Percentiles rank a stretch among this genome's conserved stretches.
These are phyloP conservation scores for Muschampia plurimacula DNA, from an alignment of 2,888 invertebrate species.

Conservation along the genomic window DNA sequence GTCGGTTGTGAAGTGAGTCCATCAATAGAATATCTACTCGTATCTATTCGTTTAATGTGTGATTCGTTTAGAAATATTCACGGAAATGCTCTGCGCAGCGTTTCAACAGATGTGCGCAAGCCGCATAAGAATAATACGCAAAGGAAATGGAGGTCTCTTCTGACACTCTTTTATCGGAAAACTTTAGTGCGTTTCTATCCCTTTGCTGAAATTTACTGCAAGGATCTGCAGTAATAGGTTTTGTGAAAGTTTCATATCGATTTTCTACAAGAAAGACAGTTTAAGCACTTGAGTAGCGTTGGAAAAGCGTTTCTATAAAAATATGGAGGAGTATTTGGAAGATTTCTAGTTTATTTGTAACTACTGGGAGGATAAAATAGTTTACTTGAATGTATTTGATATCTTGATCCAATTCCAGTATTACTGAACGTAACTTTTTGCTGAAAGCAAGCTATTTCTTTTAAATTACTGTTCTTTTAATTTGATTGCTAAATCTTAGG, in stretches of 20 bases:
- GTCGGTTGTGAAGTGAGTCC: too few species aligned
- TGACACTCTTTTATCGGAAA: constrained; percentile 45
- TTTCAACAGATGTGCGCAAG: neutral
- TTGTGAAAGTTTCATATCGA: constrained; percentile 26
- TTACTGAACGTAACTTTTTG: neutral
- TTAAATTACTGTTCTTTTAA: neutral
- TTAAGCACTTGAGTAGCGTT: constrained; percentile 17
- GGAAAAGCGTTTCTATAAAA: neutral
- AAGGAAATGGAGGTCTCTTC: neutral
- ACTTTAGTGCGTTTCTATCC: constrained; percentile 38
- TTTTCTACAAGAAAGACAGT: constrained; percentile 16
- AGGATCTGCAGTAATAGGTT: constrained; percentile 35
- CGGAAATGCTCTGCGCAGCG: neutral
- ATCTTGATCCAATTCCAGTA: neutral
- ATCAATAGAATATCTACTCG: too few species aligned
- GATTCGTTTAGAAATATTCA: neutral
- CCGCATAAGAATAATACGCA: neutral
- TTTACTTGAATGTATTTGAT: neutral
- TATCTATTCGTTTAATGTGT: neutral
- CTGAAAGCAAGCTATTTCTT: too few species aligned
- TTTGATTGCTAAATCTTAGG: neutral
- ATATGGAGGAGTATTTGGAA: neutral
- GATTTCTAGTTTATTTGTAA: neutral
- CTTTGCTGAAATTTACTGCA: constrained; percentile 28
- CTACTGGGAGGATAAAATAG: neutral